Base-by-base conservation (phyloP, 2,797 vertebrate genomes). In the Myioborus melanocephalus region DNA sequence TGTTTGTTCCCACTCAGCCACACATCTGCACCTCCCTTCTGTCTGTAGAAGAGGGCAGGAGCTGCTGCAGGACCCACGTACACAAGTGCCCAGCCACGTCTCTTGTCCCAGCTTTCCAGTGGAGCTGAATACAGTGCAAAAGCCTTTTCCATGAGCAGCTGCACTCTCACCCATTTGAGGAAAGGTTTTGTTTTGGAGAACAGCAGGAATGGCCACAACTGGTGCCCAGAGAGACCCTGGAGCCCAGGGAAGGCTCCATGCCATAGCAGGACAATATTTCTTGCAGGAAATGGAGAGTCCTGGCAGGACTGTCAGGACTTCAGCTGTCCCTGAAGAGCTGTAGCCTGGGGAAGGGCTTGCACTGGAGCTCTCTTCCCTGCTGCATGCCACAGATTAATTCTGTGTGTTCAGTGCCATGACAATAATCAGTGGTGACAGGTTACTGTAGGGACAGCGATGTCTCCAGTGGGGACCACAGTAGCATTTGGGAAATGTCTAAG, bases 401-500 rank as follows among this genome's bases (percentile, higher is more conserved):
- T 63, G 10, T 57, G 43, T 53, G 20, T 63, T 56, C 53, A 55
- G 28, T 52, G 46, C 8, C 34, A 44, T 1, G 11, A 27, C 28
- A 92, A 41, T 34, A 61, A 80, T 28, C 30, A 65, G 34, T 34
- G 14, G 15, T 71, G 59, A 82, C 55, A 55, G 53, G 27, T 78
- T 70, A 63, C n/a, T 55, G 9, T 3, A 63, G 53, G 53, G n/a
- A 55, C 17, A 0, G 0, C 28, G 22, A 56, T 49, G 32, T 41
- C 32, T 47, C 37, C 37, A 47, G 39, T 34, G 52, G 55, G 34
- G 7, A 26, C 1, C 3, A 16, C 14, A 84, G 23, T 18, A 41
- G 66, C 53, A 43, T 72, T 47, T 60, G 22, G 34, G 23, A 43
- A 49, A 55, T 59, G 13, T 44, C 60, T 77, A 14, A 46, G 8